Evolutionary conservation across 2,888 invertebrate genomes (phyloP).

Genomic region (Zygothrica quintamaculata): DNA sequence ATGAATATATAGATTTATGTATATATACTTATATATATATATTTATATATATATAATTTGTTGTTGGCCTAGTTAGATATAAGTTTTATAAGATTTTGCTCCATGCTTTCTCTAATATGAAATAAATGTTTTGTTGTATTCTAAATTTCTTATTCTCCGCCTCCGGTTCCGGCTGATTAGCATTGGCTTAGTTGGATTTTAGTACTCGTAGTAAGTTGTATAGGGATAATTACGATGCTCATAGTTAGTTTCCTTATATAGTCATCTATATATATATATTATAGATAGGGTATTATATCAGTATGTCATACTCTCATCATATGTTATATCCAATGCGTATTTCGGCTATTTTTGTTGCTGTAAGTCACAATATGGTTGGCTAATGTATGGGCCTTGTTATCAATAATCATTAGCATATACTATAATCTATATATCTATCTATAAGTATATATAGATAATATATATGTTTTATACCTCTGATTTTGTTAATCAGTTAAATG

Average conservation of each 20-base stretch:
- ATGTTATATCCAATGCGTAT: constrained; percentile 19
- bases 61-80: constrained; percentile 70
- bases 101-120: constrained; percentile 46
- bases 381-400: constrained; percentile 55
- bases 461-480: constrained; percentile 27
- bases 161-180: constrained; percentile 24
- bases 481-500: constrained; percentile 60
- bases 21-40: constrained; percentile 41
- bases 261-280: constrained; percentile 27
- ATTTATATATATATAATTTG: constrained; percentile 58
- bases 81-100: constrained; percentile 40
- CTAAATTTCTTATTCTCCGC: neutral
- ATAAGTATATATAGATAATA: constrained; percentile 18
- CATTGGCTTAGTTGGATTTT: constrained; percentile 63
- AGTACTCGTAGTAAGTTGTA: constrained; percentile 43
- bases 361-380: constrained; percentile 78
- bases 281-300: constrained; percentile 24
- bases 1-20: constrained; percentile 24
- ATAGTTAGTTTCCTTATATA: constrained; percentile 60
- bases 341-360: constrained; percentile 28
- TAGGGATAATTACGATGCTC: constrained; percentile 13
- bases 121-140: constrained; percentile 7
- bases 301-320: constrained; percentile 24
- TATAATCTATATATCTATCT: constrained; percentile 29
- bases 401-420: constrained; percentile 38